Percentiles rank a stretch among this genome's conserved stretches.
Conservation (phyloP, 2,113 vertebrate genomes). For the Formicarius rufipectus region DNA sequence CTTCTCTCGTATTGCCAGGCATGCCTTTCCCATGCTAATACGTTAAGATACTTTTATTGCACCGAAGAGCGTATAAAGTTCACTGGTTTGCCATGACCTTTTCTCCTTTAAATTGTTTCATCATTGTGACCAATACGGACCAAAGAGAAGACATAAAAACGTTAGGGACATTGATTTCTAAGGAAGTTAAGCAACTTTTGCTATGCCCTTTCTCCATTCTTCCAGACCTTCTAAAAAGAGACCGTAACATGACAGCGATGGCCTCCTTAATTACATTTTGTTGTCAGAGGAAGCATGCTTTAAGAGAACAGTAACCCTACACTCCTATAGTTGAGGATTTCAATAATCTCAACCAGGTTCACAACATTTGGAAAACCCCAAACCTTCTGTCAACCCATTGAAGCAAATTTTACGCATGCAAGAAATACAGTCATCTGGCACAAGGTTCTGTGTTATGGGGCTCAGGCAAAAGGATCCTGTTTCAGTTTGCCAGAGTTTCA, state of each 20-base stretch:
- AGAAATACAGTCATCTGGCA: slow-evolving; percentile 29
- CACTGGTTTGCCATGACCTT: slow-evolving; percentile 55
- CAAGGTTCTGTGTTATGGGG: not conserved
- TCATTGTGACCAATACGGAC: slow-evolving; percentile 54
- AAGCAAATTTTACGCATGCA: slow-evolving; percentile 31
- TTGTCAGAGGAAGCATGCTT: slow-evolving; percentile 69
- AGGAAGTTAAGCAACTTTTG: slow-evolving; percentile 59
- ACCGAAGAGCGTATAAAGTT: slow-evolving; percentile 47
- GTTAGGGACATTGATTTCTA: slow-evolving; percentile 32
- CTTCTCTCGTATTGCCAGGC: not conserved
- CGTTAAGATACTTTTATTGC: slow-evolving; percentile 37
- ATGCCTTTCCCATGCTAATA: slow-evolving; percentile 48
- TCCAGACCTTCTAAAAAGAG: slow-evolving; percentile 48
- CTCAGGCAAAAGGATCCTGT: not conserved
- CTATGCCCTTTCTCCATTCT: slow-evolving; percentile 53
- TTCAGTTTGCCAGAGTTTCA: slow-evolving; percentile 43
- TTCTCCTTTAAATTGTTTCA: slow-evolving; percentile 72
- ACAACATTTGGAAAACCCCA: slow-evolving; percentile 52
- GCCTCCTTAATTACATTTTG: slow-evolving; percentile 67
- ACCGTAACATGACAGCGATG: slow-evolving; percentile 48
- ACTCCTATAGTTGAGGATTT: slow-evolving; percentile 33
- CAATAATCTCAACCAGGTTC: slow-evolving; percentile 64
- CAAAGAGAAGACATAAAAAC: slow-evolving; percentile 56
- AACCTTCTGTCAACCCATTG: slow-evolving; percentile 26
- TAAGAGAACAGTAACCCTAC: slow-evolving; percentile 64